These are phyloP conservation scores for Geophilus truncorum DNA, from an alignment of 2,888 invertebrate species.

Conservation along the genomic window DNA sequence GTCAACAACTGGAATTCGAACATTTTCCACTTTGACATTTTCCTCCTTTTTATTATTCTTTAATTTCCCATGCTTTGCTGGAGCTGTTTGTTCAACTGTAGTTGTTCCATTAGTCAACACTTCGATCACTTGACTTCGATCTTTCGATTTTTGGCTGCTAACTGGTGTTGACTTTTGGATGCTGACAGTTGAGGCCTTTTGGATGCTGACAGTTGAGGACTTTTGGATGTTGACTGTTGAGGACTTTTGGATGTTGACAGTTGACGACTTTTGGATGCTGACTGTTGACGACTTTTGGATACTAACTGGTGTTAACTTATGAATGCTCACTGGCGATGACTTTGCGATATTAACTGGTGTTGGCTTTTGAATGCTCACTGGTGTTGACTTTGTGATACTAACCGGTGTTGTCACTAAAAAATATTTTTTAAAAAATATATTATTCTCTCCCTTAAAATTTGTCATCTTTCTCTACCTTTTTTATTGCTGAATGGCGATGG, in stretches of 20 bases:
- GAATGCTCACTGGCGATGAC: too few relatives aligned
- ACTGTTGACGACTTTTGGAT: too few relatives aligned
- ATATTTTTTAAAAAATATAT: background rate
- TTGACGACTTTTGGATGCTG: too few relatives aligned
- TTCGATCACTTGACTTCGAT: background rate
- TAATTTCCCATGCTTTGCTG: background rate
- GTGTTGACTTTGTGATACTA: background rate
- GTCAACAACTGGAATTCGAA: background rate
- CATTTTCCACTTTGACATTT: background rate
- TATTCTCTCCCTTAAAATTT: background rate
- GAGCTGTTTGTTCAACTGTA: background rate
- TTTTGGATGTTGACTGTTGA: too few relatives aligned
- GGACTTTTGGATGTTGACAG: too few relatives aligned
- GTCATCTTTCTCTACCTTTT: background rate
- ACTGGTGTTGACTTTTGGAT: too few relatives aligned
- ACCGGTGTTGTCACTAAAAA: background rate
- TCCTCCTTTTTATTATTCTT: background rate
- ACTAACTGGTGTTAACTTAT: too few relatives aligned
- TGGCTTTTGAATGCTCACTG: background rate
- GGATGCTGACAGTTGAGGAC: too few relatives aligned
- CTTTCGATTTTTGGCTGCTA: background rate
- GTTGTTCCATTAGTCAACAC: background rate
- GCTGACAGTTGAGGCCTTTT: too few relatives aligned
- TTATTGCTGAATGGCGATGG: conserved; percentile 8
- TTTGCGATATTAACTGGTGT: too few relatives aligned